Evolutionary conservation across 2,888 invertebrate genomes (phyloP).

Genomic region (Mesorhabditis spiculigera): DNA sequence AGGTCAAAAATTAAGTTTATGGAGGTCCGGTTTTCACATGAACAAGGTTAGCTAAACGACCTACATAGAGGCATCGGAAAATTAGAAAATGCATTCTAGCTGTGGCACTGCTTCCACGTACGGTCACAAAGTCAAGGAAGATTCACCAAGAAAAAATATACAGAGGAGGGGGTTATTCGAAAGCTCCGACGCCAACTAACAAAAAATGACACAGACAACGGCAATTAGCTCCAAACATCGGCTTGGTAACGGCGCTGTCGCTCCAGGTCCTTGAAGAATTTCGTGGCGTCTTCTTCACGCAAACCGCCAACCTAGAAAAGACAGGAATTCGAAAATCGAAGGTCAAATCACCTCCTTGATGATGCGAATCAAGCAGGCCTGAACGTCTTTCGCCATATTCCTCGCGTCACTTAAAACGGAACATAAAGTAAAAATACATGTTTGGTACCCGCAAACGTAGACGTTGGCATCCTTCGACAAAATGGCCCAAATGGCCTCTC

Average conservation of each 20-base stretch:
- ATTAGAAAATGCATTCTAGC: no score
- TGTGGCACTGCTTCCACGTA: no score
- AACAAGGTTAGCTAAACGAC: no score
- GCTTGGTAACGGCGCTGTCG: conserved; percentile 94
- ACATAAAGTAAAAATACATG: not conserved
- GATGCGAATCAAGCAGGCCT: conserved; percentile 77
- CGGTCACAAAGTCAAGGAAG: no score
- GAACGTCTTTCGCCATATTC: conserved; percentile 96
- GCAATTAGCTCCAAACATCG: conserved; percentile 77
- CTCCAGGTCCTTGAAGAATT: conserved; percentile 94
- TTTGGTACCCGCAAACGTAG: conserved; percentile 87
- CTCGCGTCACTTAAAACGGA: conserved; percentile 80
- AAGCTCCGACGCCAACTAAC: no score
- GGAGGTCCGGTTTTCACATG: no score
- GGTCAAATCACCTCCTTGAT: conserved; percentile 60
- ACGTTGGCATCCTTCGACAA: conserved; percentile 89
- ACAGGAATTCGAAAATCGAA: no score
- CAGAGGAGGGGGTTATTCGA: no score
- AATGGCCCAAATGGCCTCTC: conserved; percentile 83
- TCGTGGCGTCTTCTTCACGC: conserved; percentile 72
- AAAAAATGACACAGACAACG: not conserved
- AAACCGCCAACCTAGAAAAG: conserved; percentile 76
- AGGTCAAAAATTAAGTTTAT: no score
- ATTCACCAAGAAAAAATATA: no score
- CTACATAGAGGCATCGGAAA: no score